A percentile compares a stretch with the other conserved stretches of the same genome.
phyloP scores from a whole-genome alignment of 1,140 invertebrate species.

The Papilio polytes region DNA sequence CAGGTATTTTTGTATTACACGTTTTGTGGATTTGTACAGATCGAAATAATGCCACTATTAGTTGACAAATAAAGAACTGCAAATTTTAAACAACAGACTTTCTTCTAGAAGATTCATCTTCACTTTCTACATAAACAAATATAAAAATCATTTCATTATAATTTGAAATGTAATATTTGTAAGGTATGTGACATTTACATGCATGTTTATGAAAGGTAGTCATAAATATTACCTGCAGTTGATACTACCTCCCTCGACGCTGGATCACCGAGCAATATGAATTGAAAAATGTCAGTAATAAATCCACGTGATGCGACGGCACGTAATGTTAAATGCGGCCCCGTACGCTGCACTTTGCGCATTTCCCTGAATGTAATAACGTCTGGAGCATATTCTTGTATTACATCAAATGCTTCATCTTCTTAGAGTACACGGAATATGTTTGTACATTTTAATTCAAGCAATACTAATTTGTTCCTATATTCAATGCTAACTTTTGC shows the following conservation, averaged over 20 bases:
- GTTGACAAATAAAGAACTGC: too few species aligned
- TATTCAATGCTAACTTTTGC: too few species aligned
- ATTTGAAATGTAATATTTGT: not conserved
- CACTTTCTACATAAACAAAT: not conserved
- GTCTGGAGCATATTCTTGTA: not conserved
- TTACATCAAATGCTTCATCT: conserved; percentile 8
- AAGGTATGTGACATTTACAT: not conserved
- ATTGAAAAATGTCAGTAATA: conserved; percentile 73
- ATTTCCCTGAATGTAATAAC: conserved; percentile 16
- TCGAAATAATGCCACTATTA: not conserved
- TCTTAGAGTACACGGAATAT: not conserved
- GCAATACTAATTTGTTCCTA: too few species aligned
- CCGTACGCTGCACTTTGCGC: conserved; percentile 46
- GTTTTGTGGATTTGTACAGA: too few species aligned
- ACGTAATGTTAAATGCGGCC: conserved; percentile 61
- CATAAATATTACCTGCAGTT: conserved; percentile 36
- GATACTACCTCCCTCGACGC: conserved; percentile 31
- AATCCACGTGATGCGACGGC: conserved; percentile 62
- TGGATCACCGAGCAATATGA: conserved; percentile 42
- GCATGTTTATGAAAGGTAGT: not conserved
- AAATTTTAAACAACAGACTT: too few species aligned
- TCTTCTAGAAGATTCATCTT: not conserved
- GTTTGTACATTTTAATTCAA: not conserved
- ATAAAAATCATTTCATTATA: not conserved
- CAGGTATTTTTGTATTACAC: too few species aligned